phyloP scores from a whole-genome alignment of 2,888 invertebrate genomes.

The Ophraella communa region DNA sequence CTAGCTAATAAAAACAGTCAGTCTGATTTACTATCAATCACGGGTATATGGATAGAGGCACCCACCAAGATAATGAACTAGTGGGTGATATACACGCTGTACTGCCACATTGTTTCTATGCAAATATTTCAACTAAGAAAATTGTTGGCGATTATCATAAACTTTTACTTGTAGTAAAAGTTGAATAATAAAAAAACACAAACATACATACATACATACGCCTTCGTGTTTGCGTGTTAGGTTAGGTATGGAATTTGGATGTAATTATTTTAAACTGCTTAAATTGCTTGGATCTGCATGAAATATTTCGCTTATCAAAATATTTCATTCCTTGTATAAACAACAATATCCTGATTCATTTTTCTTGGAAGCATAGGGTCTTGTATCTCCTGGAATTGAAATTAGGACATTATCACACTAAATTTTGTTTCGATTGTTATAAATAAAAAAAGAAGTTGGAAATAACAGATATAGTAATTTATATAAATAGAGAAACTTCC shows the following conservation, averaged over 20 bases:
- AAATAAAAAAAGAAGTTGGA: too few relatives aligned
- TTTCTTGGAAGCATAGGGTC: too few relatives aligned
- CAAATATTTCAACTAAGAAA: conserved; percentile 24
- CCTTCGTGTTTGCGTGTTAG: conserved; percentile 3
- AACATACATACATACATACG: too few relatives aligned
- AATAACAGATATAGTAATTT: too few relatives aligned
- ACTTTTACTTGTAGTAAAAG: conserved; percentile 17
- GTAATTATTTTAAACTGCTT: background rate
- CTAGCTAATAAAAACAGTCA: conserved; percentile 7
- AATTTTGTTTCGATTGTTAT: too few relatives aligned
- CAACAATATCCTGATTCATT: too few relatives aligned
- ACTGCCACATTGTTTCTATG: conserved; percentile 34
- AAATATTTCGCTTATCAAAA: too few relatives aligned
- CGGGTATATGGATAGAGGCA: conserved; percentile 22
- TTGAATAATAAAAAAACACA: conserved; percentile 21
- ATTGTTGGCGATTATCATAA: conserved; percentile 19
- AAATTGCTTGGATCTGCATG: too few relatives aligned
- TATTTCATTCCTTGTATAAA: too few relatives aligned
- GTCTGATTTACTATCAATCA: conserved; percentile 26
- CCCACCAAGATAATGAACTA: conserved; percentile 25
- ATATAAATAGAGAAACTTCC: too few relatives aligned
- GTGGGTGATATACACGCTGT: conserved; percentile 28
- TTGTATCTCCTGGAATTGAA: too few relatives aligned
- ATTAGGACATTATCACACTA: too few relatives aligned
- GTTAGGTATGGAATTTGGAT: background rate